These are phyloP conservation scores for Naja naja DNA, from an alignment of 2,113 vertebrate species.

Conservation along the genomic window DNA sequence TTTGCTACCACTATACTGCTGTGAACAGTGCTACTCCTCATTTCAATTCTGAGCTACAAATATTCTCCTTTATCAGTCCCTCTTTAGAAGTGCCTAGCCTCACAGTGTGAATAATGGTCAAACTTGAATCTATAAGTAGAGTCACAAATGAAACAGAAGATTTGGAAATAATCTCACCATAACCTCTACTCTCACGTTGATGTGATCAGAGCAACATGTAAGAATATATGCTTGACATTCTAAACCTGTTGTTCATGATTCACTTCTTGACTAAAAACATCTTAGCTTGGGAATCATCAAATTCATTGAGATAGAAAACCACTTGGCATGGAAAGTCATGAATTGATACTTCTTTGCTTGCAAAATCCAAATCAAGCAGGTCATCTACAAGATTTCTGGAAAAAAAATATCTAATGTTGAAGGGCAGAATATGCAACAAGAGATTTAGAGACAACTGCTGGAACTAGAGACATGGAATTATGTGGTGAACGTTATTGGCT, in stretches of 20 bases:
- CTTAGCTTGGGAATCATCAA: slow-evolving; percentile 17
- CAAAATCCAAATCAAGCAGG: slow-evolving; percentile 4
- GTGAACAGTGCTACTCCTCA: background rate
- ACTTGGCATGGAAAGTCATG: background rate
- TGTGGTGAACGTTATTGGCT: background rate
- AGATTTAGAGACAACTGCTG: background rate
- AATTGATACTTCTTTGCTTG: background rate
- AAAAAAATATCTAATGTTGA: background rate
- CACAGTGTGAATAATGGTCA: background rate
- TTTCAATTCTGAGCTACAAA: background rate
- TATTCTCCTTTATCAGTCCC: background rate
- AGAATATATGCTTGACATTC: background rate
- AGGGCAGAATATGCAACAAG: background rate
- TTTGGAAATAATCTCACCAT: background rate
- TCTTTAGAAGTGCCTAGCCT: background rate
- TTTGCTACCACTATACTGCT: background rate
- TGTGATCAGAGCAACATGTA: background rate
- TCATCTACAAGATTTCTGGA: background rate
- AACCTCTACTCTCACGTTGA: background rate
- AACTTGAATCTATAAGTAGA: background rate
- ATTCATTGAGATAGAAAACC: background rate
- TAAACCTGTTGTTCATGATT: background rate
- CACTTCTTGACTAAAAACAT: background rate
- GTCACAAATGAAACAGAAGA: background rate
- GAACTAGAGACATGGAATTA: background rate